Percentiles rank a stretch among this genome's conserved stretches.
These are phyloP conservation scores for Rhaphigaster nebulosa DNA, from an alignment of 2,888 invertebrate genomes.

Conservation along the genomic window DNA sequence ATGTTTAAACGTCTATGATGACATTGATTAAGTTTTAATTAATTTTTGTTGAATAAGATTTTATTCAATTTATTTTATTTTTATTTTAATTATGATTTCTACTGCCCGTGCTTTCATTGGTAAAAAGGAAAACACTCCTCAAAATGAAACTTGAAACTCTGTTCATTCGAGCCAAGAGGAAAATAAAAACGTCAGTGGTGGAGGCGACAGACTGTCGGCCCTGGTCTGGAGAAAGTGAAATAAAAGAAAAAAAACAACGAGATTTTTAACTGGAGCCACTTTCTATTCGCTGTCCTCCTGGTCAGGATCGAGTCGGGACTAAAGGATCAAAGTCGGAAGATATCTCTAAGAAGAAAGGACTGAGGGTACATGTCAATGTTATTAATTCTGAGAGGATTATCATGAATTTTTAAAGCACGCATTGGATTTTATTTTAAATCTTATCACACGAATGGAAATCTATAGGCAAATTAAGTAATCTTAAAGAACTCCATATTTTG, in stretches of 20 bases:
- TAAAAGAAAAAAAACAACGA: slow-evolving; percentile 31
- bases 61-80: too few species aligned
- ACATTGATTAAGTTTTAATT: too few species aligned
- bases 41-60: too few species aligned
- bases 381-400: background rate
- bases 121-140: background rate
- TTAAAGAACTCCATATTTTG: too few species aligned
- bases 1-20: too few species aligned
- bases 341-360: background rate
- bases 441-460: too few species aligned
- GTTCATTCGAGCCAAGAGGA: background rate
- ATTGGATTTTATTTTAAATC: too few species aligned
- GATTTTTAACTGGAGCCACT: slow-evolving; percentile 29
- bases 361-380: background rate
- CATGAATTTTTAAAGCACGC: background rate
- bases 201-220: background rate
- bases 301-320: background rate
- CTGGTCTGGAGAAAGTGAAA: background rate
- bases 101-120: too few species aligned
- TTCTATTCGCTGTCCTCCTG: slow-evolving; percentile 19
- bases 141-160: background rate
- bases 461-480: too few species aligned
- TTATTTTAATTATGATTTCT: too few species aligned
- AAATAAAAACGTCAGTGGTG: background rate
- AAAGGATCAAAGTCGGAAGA: background rate